Evolutionary conservation across 2,113 vertebrate genomes (phyloP).

Genomic region (Vanacampus margaritifer): DNA sequence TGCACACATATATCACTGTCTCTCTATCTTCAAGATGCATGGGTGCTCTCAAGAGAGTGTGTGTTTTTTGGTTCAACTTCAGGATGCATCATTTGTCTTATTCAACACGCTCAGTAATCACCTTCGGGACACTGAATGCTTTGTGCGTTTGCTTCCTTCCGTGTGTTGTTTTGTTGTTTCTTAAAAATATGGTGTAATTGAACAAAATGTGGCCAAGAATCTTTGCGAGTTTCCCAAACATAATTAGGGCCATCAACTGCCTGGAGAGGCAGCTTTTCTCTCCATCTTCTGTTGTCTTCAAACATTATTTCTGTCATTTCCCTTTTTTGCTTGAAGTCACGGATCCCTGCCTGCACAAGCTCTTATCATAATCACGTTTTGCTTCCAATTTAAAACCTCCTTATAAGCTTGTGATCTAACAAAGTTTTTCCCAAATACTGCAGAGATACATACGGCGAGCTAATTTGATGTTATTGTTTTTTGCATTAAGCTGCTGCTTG

Average conservation of each 20-base stretch:
- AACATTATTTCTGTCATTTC: no score
- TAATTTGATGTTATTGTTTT: slow-evolving; percentile 14
- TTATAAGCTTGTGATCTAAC: not conserved
- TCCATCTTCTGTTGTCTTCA: not conserved
- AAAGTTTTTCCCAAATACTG: not conserved
- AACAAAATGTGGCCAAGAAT: not conserved
- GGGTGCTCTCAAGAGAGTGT: not conserved
- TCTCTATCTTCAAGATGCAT: not conserved
- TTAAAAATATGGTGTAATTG: not conserved
- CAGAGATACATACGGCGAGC: not conserved
- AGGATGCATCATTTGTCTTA: slow-evolving; percentile 11
- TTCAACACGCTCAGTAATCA: not conserved
- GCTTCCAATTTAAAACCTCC: not conserved
- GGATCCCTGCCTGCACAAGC: not conserved
- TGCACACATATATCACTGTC: slow-evolving; percentile 17
- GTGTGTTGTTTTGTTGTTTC: not conserved
- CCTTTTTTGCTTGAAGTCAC: not conserved
- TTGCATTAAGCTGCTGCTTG: slow-evolving; percentile 7
- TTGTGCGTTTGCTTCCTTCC: not conserved
- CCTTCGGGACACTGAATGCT: not conserved
- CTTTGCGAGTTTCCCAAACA: not conserved
- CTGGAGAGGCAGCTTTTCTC: not conserved
- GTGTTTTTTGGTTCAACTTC: not conserved
- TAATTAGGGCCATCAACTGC: not conserved
- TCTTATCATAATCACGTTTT: not conserved